Evolutionary conservation across 2,113 vertebrate genomes (phyloP), one percentile per base, ranked within the genome.

Genomic region (Lates calcarifer): DNA sequence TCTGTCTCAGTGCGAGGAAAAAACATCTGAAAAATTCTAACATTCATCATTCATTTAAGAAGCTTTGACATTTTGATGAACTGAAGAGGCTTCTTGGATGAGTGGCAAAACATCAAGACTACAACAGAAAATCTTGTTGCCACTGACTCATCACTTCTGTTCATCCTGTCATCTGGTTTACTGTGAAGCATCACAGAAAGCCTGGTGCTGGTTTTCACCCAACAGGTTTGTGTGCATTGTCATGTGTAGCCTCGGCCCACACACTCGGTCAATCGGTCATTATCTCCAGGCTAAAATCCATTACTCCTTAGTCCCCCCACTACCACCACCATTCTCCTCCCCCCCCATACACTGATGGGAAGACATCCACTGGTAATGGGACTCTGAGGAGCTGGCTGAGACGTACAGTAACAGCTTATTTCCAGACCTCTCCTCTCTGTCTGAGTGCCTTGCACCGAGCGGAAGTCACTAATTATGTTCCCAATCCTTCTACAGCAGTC

Each of bases 261-360:
- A n/a, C n/a, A 64, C 47, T 24, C 31, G 17, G 41, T 65, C 49
- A n/a, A 10, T 47, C 5, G 0, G 43, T 82, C 78, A 67, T 84
- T 79, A 77, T 60, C 75, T 84, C 61, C 11, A 47, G 58, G 45
- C 35, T 76, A 47, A 73, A 77, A 87, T 35, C 66, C 37, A 90
- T 87, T 84, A 86, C 63, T 70, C 45, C 12, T n/a, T 13, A 22
- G 3, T 22, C 20, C 15, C 10, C 26, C 56, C 72, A 8, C 17
- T 10, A 2, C 22, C 73, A 12, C 31, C 43, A 17, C 33, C 63
- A n/a, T 60, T 53, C 51, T 41, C 28, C 57, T 64, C 57, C 74
- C 72, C 61, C 61, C 70, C 33, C 74, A 51, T 64, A 63, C 74
- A 72, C 77, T 93, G 78, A 93, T 86, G 86, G 89, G 77, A 91